phyloP scores from a whole-genome alignment of 2,888 invertebrate genomes.

The Nowickia ferox region DNA sequence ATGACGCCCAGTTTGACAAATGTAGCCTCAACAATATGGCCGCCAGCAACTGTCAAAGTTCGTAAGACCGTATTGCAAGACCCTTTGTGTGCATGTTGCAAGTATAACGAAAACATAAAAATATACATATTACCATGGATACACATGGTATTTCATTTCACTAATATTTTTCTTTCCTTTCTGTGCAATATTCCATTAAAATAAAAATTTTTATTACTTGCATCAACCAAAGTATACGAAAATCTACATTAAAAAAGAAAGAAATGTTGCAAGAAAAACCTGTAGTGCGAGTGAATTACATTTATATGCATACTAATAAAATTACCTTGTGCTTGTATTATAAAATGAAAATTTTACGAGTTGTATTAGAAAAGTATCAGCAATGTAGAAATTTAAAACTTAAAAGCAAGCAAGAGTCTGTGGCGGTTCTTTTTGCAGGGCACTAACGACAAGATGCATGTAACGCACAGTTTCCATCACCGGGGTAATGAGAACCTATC shows the following conservation, averaged over 20 bases:
- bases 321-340: conserved; percentile 28
- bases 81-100: background rate
- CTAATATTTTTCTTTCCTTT: background rate
- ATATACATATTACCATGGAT: conserved; percentile 2
- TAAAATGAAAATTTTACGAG: conserved; percentile 3
- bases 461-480: too few species aligned
- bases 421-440: too few species aligned
- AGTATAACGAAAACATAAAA: conserved; percentile 4
- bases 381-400: background rate
- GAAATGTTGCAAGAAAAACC: conserved; percentile 5
- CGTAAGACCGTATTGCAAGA: too few species aligned
- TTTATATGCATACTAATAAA: background rate
- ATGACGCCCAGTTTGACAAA: too few species aligned
- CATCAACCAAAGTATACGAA: background rate
- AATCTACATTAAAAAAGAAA: background rate
- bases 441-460: too few species aligned
- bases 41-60: too few species aligned
- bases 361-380: background rate
- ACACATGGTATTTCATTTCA: conserved; percentile 40
- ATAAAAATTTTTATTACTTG: conserved; percentile 35
- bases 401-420: too few species aligned
- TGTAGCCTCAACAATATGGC: too few species aligned
- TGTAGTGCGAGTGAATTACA: too few species aligned
- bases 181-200: conserved; percentile 22
- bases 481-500: too few species aligned